Conservation (phyloP, 2,888 invertebrate genomes). For the Ceraclea dissimilis region DNA sequence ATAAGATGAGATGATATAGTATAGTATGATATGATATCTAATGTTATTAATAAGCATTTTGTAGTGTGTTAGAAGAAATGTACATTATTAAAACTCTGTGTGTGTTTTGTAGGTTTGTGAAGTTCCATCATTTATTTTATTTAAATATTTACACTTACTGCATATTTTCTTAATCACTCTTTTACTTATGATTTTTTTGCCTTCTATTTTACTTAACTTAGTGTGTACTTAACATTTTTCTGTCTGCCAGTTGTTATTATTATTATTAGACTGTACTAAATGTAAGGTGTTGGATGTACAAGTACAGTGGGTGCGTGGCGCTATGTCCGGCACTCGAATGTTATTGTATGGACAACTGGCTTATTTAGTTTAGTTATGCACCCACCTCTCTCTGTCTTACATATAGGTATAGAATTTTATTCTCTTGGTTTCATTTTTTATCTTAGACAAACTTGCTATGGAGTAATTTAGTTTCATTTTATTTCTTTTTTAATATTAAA, state of each 20-base stretch:
- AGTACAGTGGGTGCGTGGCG: background rate
- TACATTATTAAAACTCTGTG: background rate
- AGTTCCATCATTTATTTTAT: background rate
- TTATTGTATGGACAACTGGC: background rate
- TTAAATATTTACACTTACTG: background rate
- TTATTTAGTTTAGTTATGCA: background rate
- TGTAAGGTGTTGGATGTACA: background rate
- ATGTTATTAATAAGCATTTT: background rate
- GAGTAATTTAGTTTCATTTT: background rate
- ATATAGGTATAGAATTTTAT: background rate
- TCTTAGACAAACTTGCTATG: background rate
- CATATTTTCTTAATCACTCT: background rate
- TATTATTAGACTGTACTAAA: background rate
- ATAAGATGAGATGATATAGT: no score
- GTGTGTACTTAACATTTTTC: background rate
- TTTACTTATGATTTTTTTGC: background rate
- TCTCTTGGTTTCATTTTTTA: background rate
- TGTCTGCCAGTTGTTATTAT: background rate
- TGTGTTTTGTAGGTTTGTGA: background rate
- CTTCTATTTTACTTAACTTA: background rate
- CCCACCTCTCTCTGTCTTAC: background rate
- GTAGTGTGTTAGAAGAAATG: conserved; percentile 1
- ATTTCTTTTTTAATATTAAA: background rate
- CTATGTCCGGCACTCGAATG: background rate
- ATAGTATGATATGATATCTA: no score